These are phyloP conservation scores for Brachyalestes nurse DNA, from an alignment of 2,797 vertebrate species.

Conservation along the genomic window DNA sequence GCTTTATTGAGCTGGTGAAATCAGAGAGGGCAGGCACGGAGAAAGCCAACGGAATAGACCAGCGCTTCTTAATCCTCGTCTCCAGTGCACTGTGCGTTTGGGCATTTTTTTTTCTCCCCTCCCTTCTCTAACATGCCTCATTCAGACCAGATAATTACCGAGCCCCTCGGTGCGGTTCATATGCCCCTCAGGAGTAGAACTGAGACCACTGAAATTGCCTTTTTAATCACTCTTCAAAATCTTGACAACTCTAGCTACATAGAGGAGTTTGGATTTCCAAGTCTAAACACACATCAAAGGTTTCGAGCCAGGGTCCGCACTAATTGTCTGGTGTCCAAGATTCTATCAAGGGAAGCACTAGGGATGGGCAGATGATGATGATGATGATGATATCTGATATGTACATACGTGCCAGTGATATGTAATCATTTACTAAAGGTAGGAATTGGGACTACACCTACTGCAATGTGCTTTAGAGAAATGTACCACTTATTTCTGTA, in stretches of 20 bases:
- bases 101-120: neutral
- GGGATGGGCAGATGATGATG: too few relatives aligned
- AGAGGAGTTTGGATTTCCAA: neutral
- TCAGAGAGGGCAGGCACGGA: constrained; percentile 58
- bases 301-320: neutral
- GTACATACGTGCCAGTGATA: too few relatives aligned
- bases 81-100: neutral
- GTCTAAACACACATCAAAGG: neutral
- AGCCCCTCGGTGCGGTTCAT: neutral
- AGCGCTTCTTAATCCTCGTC: constrained; percentile 8
- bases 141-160: neutral
- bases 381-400: too few relatives aligned
- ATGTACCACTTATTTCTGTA: too few relatives aligned
- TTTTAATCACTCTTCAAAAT: neutral
- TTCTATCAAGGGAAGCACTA: too few relatives aligned
- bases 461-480: too few relatives aligned
- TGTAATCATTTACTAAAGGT: too few relatives aligned
- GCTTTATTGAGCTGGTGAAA: constrained; percentile 70
- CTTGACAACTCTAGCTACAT: neutral
- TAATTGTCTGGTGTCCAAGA: neutral
- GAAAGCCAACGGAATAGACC: constrained; percentile 65
- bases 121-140: neutral
- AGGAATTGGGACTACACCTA: too few relatives aligned
- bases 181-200: neutral
- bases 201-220: neutral